phyloP scores from a whole-genome alignment of 2,113 vertebrate species.

The Plotosus lineatus region DNA sequence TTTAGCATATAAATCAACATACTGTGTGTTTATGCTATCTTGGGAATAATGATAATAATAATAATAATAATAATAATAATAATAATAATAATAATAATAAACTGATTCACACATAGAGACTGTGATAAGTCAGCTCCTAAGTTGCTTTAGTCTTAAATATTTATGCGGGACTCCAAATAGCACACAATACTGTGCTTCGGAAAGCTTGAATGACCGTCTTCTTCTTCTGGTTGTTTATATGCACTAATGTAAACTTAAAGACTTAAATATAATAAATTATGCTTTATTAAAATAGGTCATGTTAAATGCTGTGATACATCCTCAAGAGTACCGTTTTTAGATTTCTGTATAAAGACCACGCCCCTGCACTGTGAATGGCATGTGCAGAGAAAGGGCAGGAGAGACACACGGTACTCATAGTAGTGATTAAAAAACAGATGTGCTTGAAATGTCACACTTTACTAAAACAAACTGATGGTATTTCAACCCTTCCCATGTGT shows the following conservation, averaged over 20 bases:
- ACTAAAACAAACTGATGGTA: not conserved
- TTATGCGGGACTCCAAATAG: not conserved
- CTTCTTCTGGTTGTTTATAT: not conserved
- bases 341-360: not conserved
- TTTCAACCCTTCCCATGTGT: not conserved
- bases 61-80: not conserved
- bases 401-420: not conserved
- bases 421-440: not conserved
- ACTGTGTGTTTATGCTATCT: not conserved
- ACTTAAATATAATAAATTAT: no score
- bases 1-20: not conserved
- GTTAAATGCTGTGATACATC: not conserved
- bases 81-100: not conserved
- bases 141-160: not conserved
- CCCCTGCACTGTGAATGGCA: no score
- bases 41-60: not conserved
- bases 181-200: not conserved
- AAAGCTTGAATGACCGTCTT: not conserved
- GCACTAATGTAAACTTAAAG: constrained; percentile 2
- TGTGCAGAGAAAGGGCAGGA: not conserved
- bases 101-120: not conserved
- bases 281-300: not conserved
- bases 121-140: not conserved
- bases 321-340: not conserved
- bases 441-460: not conserved